A percentile compares a stretch with the other conserved stretches of the same genome.
Evolutionary conservation across 1,140 invertebrate species (phyloP).

Genomic region (Drosophila nigrodunni): DNA sequence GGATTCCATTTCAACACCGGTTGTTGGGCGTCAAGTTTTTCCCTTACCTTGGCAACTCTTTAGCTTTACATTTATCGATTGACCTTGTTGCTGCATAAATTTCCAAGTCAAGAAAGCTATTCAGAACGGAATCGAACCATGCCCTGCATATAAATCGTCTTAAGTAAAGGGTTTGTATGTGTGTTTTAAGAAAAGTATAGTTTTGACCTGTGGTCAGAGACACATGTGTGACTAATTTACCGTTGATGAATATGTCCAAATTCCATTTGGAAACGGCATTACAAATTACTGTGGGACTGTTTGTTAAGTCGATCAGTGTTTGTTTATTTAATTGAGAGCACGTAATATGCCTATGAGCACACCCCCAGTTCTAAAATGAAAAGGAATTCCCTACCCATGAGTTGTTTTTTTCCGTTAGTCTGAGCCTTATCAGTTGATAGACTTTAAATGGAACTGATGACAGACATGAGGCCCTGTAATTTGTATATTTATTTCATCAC

Average conservation of each 20-base stretch:
- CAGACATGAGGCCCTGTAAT: conserved; percentile 57
- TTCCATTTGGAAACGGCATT: neutral
- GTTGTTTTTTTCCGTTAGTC: conserved; percentile 46
- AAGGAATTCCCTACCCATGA: neutral
- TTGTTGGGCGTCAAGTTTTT: conserved; percentile 64
- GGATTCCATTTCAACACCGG: conserved; percentile 52
- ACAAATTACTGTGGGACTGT: conserved; percentile 1
- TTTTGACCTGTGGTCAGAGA: conserved; percentile 13
- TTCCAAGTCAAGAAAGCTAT: conserved; percentile 37
- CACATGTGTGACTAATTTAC: conserved; percentile 11
- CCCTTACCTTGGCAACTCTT: conserved; percentile 68
- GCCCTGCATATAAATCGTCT: conserved; percentile 8
- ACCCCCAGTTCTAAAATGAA: conserved; percentile 13
- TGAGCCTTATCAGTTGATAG: conserved; percentile 46
- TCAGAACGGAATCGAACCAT: conserved; percentile 31
- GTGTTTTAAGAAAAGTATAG: neutral
- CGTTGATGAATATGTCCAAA: conserved; percentile 1
- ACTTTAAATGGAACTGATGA: conserved; percentile 26
- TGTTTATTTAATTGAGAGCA: conserved; percentile 23
- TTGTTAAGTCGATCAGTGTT: conserved; percentile 19
- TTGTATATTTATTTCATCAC: conserved; percentile 68
- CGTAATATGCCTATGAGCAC: conserved; percentile 37
- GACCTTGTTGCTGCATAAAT: conserved; percentile 80
- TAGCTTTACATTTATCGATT: conserved; percentile 72
- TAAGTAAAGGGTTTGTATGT: neutral